Base-by-base conservation (phyloP, 2,888 invertebrate species). In the Sylvicola fuscatus region DNA sequence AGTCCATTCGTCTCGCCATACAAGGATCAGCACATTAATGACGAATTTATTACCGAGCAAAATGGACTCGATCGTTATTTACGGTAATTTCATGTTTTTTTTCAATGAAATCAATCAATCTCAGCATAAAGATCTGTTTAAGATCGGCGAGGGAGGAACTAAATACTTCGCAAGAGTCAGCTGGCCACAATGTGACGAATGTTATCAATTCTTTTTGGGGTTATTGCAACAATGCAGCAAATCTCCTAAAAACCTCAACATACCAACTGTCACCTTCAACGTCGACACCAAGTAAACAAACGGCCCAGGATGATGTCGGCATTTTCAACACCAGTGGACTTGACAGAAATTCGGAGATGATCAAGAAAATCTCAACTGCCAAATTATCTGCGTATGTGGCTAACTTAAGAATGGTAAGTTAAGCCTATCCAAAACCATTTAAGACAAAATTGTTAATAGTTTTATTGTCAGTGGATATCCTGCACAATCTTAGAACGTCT, bases 401-500 rank as follows among this genome's bases (percentile, higher is more conserved):
- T 41, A 81, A 81, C 61, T 58, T 83, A 42, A 60, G 82, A 43
- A 71, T 73, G 21, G 62, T 78, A 75, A 53, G 51, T 58, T 47
- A 32, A 13, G 7, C 32, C 12, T 15, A 28, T 38, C 16, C 3
- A 26, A 14, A n/a, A 35, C 14, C 11, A 16, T 12, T 10, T 13
- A 14, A 13, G 13, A 16, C 3, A 3, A 27, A 13, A n/a, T 26
- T 34, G 28, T 21, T 33, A 33, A 37, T 33, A 35, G 40, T 38
- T 10, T 32, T 47, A 61, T 35, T 56, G 81, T 8, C 21, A 21
- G 82, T 90, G 89, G 89, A 67, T 89, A 43, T 80, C 83, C 39
- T 70, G 73, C 46, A 89, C 87, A 3, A 76, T 92, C 42, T 60
- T 90, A 39, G 67, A 71, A 49, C 70, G 81, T 17, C 58, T 92